phyloP scores from a whole-genome alignment of 2,888 invertebrate genomes.

The Pachliopta kotzebuea region DNA sequence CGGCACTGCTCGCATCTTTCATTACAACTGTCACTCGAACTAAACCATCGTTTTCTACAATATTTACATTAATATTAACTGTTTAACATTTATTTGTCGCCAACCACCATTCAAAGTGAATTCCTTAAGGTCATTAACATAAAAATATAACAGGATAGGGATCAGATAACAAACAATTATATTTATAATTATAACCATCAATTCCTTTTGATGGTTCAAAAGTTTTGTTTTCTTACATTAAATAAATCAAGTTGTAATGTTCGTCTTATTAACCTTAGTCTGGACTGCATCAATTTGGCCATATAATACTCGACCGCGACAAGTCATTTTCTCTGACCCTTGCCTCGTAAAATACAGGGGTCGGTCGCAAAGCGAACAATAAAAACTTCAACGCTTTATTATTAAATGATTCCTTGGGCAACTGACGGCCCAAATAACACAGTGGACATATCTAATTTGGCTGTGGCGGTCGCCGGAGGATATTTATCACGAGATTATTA shows the following conservation, averaged over 20 bases:
- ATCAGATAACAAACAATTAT: neutral
- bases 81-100: neutral
- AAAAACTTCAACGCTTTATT: slow-evolving; percentile 49
- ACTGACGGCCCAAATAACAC: slow-evolving; percentile 42
- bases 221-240: neutral
- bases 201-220: neutral
- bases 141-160: too few relatives aligned
- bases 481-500: slow-evolving; percentile 38
- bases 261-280: slow-evolving; percentile 19
- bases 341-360: slow-evolving; percentile 67
- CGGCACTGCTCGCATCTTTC: slow-evolving; percentile 20
- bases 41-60: slow-evolving; percentile 16
- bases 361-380: slow-evolving; percentile 52
- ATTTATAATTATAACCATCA: neutral
- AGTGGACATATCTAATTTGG: slow-evolving; percentile 45
- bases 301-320: slow-evolving; percentile 46
- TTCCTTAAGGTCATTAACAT: too few relatives aligned
- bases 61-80: neutral
- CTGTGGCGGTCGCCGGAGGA: neutral
- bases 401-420: slow-evolving; percentile 45
- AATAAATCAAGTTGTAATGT: neutral
- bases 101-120: too few relatives aligned
- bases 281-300: slow-evolving; percentile 37
- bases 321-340: slow-evolving; percentile 55
- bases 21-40: slow-evolving; percentile 36